Conservation (phyloP, 2,888 invertebrate species). For the Seira musarum region DNA sequence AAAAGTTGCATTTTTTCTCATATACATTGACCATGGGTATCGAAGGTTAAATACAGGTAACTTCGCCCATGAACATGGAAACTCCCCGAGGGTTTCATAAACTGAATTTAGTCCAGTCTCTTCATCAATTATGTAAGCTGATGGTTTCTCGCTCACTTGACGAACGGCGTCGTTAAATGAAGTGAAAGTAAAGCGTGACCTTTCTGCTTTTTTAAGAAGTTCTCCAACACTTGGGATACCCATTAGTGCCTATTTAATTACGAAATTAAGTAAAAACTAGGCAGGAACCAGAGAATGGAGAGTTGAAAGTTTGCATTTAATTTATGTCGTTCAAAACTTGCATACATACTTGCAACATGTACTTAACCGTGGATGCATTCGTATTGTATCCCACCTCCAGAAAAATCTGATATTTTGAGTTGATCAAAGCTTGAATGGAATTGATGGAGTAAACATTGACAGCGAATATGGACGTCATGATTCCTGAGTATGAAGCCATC, state of each 20-base stretch:
- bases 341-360: constrained; percentile 49
- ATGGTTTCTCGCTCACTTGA: constrained; percentile 42
- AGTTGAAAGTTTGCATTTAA: no score
- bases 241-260: constrained; percentile 24
- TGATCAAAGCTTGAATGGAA: constrained; percentile 51
- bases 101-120: constrained; percentile 54
- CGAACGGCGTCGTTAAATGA: constrained; percentile 48
- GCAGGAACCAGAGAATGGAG: no score
- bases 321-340: no score
- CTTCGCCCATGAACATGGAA: constrained; percentile 54
- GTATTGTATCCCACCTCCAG: constrained; percentile 33
- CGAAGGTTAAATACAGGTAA: constrained; percentile 49
- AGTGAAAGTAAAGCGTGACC: constrained; percentile 31
- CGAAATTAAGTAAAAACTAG: neutral
- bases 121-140: constrained; percentile 63
- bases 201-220: constrained; percentile 30
- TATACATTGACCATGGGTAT: constrained; percentile 63
- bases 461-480: constrained; percentile 57
- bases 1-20: constrained; percentile 52
- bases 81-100: constrained; percentile 23
- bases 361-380: constrained; percentile 32
- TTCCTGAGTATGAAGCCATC: constrained; percentile 57
- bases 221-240: constrained; percentile 22
- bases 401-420: constrained; percentile 49
- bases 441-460: constrained; percentile 51